phyloP scores from a whole-genome alignment of 1,140 invertebrate genomes.

The Heliconius congener region DNA sequence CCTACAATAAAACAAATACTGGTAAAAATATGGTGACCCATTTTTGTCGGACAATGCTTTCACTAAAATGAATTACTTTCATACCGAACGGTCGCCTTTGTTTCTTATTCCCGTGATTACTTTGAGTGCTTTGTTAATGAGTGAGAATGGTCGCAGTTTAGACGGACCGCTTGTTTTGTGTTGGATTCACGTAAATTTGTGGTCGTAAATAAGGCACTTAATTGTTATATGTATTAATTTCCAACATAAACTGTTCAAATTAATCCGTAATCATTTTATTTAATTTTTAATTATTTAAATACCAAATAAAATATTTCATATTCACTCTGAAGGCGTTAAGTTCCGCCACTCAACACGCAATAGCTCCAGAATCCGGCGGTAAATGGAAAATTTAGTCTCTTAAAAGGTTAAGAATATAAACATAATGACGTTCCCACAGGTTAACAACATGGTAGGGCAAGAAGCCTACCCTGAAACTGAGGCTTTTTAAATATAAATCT shows the following conservation, averaged over 20 bases:
- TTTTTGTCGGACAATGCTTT: conserved; percentile 33
- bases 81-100: conserved; percentile 26
- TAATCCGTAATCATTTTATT: background rate
- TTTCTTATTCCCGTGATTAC: conserved; percentile 29
- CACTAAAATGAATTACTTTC: conserved; percentile 37
- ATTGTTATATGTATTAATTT: background rate
- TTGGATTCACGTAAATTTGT: background rate
- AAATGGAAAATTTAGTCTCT: too few species aligned
- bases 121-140: conserved; percentile 30
- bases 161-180: conserved; percentile 7
- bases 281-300: too few species aligned
- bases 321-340: too few species aligned
- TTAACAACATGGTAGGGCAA: too few species aligned
- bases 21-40: conserved; percentile 33
- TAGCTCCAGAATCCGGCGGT: too few species aligned
- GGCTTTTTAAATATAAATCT: too few species aligned
- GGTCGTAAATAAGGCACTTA: background rate
- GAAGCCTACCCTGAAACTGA: too few species aligned
- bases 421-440: too few species aligned
- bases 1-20: conserved; percentile 28
- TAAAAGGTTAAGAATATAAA: too few species aligned
- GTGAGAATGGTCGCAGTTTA: conserved; percentile 18
- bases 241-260: background rate
- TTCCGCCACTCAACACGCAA: too few species aligned
- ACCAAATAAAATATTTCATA: too few species aligned